These are phyloP conservation scores for Drosophila takahashii DNA, from an alignment of 1,140 invertebrate genomes.

Conservation along the genomic window DNA sequence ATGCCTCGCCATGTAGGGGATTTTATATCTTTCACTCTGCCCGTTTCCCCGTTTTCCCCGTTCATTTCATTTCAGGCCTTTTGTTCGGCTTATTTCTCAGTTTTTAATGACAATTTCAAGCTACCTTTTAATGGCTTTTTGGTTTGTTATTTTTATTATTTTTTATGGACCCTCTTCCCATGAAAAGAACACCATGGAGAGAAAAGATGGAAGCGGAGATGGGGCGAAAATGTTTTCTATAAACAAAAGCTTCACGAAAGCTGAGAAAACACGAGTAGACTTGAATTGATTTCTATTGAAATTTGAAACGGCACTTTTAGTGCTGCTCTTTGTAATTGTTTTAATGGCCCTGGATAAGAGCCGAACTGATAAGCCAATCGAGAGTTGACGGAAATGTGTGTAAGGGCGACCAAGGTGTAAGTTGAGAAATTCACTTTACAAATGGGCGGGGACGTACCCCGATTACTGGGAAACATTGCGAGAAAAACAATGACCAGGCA, in stretches of 20 bases:
- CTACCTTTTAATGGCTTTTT: constrained; percentile 69
- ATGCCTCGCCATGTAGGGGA: constrained; percentile 33
- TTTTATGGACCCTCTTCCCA: constrained; percentile 64
- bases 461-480: constrained; percentile 18
- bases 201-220: constrained; percentile 17
- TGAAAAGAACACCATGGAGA: constrained; percentile 49
- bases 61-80: constrained; percentile 23
- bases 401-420: constrained; percentile 19
- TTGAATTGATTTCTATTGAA: constrained; percentile 82
- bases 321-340: constrained; percentile 36
- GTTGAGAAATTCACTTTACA: constrained; percentile 15
- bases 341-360: constrained; percentile 38
- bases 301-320: constrained; percentile 78
- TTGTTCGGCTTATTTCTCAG: constrained; percentile 29
- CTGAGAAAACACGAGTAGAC: constrained; percentile 53
- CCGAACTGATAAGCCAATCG: constrained; percentile 24
- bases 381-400: constrained; percentile 13
- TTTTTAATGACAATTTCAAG: constrained; percentile 77
- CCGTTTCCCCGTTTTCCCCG: constrained; percentile 1
- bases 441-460: not conserved
- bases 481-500: constrained; percentile 17
- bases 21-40: constrained; percentile 37
- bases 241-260: constrained; percentile 63
- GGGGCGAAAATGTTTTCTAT: constrained; percentile 43
- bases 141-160: constrained; percentile 51